phyloP scores from a whole-genome alignment of 2,888 invertebrate species.

The Ctenicera cuprea region DNA sequence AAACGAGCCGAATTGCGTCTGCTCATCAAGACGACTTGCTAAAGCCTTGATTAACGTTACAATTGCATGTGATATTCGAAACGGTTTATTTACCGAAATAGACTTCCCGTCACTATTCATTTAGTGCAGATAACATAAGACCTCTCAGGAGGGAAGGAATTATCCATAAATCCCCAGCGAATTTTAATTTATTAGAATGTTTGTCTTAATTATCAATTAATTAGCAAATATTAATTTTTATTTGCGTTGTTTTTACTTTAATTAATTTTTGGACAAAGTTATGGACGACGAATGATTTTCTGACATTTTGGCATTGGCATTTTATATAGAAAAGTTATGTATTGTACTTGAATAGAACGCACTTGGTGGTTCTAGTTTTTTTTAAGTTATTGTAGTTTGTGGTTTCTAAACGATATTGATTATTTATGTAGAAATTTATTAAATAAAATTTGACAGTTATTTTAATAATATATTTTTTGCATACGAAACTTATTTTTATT shows the following conservation, averaged over 20 bases:
- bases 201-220: conserved; percentile 19
- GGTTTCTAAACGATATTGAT: too few species aligned
- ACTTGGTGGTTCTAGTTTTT: not conserved
- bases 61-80: conserved; percentile 19
- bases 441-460: too few species aligned
- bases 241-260: not conserved
- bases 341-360: not conserved
- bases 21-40: not conserved
- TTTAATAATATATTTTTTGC: too few species aligned
- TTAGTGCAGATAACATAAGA: not conserved
- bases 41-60: conserved; percentile 12
- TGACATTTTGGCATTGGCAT: conserved; percentile 17
- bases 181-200: conserved; percentile 14
- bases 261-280: conserved; percentile 5
- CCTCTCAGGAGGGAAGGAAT: not conserved
- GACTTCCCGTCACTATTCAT: conserved; percentile 14
- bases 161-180: not conserved
- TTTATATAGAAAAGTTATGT: not conserved
- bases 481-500: too few species aligned
- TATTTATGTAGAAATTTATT: too few species aligned
- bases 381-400: not conserved
- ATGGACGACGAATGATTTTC: not conserved
- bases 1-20: not conserved
- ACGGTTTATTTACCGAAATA: conserved; percentile 19
- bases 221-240: conserved; percentile 18